These are phyloP conservation scores for Nautilus pompilius DNA, from an alignment of 1,140 invertebrate genomes.

Conservation along the genomic window DNA sequence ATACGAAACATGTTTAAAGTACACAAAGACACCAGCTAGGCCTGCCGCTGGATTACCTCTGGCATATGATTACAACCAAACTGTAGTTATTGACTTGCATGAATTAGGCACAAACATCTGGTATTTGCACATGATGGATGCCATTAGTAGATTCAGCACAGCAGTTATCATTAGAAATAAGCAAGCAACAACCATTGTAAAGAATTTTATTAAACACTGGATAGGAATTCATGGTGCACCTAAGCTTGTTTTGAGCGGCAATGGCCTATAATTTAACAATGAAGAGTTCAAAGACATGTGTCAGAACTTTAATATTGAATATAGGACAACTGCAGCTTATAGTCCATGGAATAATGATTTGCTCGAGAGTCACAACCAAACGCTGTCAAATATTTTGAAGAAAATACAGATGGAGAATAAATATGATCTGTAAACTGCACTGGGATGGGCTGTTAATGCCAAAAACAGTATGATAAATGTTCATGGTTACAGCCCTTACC, in stretches of 20 bases:
- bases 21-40: conserved; percentile 14
- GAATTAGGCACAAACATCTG: conserved; percentile 10
- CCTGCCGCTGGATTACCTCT: conserved; percentile 17
- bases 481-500: conserved; percentile 9
- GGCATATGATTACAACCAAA: conserved; percentile 21
- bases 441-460: neutral
- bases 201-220: conserved; percentile 12
- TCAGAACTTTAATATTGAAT: conserved; percentile 22
- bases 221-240: conserved; percentile 11
- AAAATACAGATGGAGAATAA: conserved; percentile 14
- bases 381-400: conserved; percentile 12
- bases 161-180: conserved; percentile 11
- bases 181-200: conserved; percentile 7
- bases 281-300: conserved; percentile 11
- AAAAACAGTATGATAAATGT: conserved; percentile 1
- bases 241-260: conserved; percentile 7
- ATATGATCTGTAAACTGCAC: conserved; percentile 9
- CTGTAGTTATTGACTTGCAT: conserved; percentile 18
- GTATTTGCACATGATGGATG: conserved; percentile 16
- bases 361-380: conserved; percentile 20
- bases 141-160: conserved; percentile 15
- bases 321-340: conserved; percentile 18
- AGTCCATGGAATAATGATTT: conserved; percentile 20
- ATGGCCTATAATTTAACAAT: conserved; percentile 15
- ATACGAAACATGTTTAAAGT: conserved; percentile 12